Evolutionary conservation across 2,797 vertebrate genomes (phyloP).

Genomic region (Cottoperca gobio): DNA sequence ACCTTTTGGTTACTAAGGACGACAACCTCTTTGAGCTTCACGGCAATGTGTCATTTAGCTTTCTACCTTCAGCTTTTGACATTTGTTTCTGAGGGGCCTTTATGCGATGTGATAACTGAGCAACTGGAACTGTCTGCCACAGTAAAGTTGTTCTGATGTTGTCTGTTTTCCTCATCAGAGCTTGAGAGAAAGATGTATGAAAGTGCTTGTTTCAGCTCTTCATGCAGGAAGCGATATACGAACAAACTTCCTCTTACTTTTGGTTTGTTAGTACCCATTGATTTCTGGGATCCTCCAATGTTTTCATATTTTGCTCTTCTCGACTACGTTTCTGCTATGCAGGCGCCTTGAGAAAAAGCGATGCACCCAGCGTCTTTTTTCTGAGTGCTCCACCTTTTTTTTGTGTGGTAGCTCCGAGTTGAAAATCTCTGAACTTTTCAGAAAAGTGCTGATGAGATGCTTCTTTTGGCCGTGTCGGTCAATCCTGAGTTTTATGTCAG

Average conservation of each 20-base stretch:
- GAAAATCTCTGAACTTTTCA: neutral
- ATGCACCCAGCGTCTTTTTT: neutral
- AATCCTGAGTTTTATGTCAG: too few species aligned
- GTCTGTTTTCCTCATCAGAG: conserved; percentile 27
- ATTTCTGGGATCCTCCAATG: too few species aligned
- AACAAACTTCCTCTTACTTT: too few species aligned
- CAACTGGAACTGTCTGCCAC: neutral
- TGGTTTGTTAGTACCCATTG: too few species aligned
- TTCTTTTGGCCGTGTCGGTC: too few species aligned
- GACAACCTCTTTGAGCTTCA: conserved; percentile 43
- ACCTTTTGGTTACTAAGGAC: conserved; percentile 74
- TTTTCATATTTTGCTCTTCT: too few species aligned
- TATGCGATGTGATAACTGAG: conserved; percentile 30
- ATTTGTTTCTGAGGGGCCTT: conserved; percentile 53
- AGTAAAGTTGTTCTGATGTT: conserved; percentile 23
- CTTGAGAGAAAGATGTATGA: neutral
- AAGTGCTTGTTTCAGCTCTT: neutral
- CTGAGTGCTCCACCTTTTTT: neutral
- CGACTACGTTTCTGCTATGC: neutral
- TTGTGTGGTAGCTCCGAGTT: neutral
- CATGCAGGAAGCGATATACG: too few species aligned
- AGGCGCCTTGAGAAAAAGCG: neutral
- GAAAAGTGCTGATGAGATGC: too few species aligned
- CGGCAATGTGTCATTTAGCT: conserved; percentile 37
- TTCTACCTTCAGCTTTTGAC: conserved; percentile 50